Evolutionary conservation across 2,888 invertebrate genomes (phyloP), one percentile per base, ranked within the genome.

Genomic region (Encarsia formosa): DNA sequence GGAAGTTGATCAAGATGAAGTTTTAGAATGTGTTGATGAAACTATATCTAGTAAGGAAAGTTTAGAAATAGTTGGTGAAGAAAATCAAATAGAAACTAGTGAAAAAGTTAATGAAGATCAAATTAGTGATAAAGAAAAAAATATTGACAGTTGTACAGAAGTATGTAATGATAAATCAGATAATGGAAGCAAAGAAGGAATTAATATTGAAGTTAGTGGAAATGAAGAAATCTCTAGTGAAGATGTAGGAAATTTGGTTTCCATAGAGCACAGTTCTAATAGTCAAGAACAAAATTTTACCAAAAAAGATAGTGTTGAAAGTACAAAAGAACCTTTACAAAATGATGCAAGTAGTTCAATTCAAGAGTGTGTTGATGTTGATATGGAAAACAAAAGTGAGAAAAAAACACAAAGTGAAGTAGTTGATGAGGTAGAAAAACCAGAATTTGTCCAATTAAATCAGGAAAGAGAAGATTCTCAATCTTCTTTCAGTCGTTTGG

Each of bases 401-500:
- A 67, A 64, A 47, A 60, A 70, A 49, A 38, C 54, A 37, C 63
- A 61, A 32, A 58, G 34, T 35, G 63, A 61, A 22, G 63, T 63
- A 16, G 62, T 57, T 40, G 41, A 56, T 3, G 68, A 71, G 41
- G 63, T 65, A 15, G 71, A 68, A 48, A 70, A 70, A n/a, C 72
- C 74, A 9, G 73, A 74, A 52, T 73, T 73, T 57, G 64, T 73
- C 16, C 73, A 72, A 48, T 67, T 73, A 32, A 62, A 65, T 11
- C 73, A 73, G 46, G 69, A 70, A 26, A 54, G 49, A 15, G 54
- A 57, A 20, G 61, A 62, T 38, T 70, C 72, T 2, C 69, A 69
- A 24, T n/a, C n/a, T n/a, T n/a, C n/a, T n/a, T n/a, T n/a, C n/a
- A n/a, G n/a, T n/a, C n/a, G n/a, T n/a, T 66, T 67, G 22, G 74